Evolutionary conservation across 2,113 vertebrate genomes (phyloP).

Genomic region (Campylomormyrus numenius): DNA sequence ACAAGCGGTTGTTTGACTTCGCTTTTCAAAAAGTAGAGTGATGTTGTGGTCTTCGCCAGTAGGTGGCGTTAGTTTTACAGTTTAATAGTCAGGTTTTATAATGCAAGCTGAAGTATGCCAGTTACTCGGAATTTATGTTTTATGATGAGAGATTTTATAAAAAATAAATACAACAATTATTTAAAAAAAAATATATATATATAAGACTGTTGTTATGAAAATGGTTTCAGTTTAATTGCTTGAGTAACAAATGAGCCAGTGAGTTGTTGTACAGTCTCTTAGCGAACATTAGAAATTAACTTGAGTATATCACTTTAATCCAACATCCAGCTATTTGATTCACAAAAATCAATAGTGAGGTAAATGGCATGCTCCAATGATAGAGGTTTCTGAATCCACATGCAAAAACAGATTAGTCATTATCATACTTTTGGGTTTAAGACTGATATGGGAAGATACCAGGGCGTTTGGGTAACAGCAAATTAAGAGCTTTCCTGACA

Average conservation of each 20-base stretch:
- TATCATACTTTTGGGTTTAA: background rate
- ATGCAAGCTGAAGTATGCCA: background rate
- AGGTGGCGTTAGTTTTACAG: background rate
- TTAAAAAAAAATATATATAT: background rate
- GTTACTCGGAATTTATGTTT: background rate
- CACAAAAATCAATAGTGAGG: background rate
- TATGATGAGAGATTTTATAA: background rate
- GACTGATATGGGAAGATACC: background rate
- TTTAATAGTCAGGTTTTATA: background rate
- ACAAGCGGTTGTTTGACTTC: background rate
- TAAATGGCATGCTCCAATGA: background rate
- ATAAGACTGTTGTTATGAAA: background rate
- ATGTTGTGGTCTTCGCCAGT: background rate
- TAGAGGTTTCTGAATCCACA: background rate
- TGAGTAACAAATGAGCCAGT: background rate
- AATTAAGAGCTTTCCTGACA: background rate
- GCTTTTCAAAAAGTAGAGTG: background rate
- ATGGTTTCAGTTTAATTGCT: background rate
- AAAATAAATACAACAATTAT: background rate
- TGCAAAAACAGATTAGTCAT: background rate
- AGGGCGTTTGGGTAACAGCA: background rate
- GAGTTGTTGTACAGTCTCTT: background rate
- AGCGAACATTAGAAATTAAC: background rate
- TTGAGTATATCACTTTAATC: background rate
- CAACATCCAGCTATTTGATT: background rate